phyloP scores from a whole-genome alignment of 1,140 invertebrate genomes.

The Andricus grossulariae region DNA sequence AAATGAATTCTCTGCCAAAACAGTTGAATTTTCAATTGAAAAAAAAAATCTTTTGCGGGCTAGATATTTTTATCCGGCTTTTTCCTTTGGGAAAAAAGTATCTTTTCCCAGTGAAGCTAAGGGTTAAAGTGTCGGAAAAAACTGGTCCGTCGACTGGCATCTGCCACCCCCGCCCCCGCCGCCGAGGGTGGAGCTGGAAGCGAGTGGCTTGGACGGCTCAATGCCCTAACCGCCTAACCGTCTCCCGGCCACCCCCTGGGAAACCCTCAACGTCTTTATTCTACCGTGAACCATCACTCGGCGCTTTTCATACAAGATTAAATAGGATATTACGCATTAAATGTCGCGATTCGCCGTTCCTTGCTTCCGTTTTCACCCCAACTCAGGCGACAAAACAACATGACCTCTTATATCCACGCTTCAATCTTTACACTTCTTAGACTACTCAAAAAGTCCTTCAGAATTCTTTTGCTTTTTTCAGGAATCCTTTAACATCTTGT shows the following conservation, averaged over 20 bases:
- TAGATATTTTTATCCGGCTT: not conserved
- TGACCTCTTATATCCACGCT: constrained; percentile 4
- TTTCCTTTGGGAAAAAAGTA: not conserved
- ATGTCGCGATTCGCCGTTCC: constrained; percentile 54
- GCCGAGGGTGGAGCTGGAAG: constrained; percentile 48
- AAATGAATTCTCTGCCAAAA: not conserved
- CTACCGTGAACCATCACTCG: constrained; percentile 49
- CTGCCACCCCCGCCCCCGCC: constrained; percentile 55
- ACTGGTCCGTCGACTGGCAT: constrained; percentile 53
- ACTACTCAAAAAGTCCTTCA: constrained; percentile 36
- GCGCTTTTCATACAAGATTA: constrained; percentile 68
- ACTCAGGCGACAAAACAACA: constrained; percentile 29
- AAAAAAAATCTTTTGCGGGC: not conserved
- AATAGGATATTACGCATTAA: constrained; percentile 70
- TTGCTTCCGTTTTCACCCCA: constrained; percentile 29
- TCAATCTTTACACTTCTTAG: not conserved
- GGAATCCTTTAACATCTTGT: too few species aligned
- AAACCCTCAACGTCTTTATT: constrained; percentile 53
- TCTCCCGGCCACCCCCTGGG: constrained; percentile 45
- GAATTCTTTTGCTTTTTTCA: not conserved
- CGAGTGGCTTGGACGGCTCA: constrained; percentile 63
- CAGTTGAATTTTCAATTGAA: too few species aligned
- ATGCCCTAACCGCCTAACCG: constrained; percentile 45
- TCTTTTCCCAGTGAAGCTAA: constrained; percentile 25
- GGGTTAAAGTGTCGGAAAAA: constrained; percentile 45